Evolutionary conservation across 2,888 invertebrate species (phyloP).

Genomic region (Lochmaea capreae): DNA sequence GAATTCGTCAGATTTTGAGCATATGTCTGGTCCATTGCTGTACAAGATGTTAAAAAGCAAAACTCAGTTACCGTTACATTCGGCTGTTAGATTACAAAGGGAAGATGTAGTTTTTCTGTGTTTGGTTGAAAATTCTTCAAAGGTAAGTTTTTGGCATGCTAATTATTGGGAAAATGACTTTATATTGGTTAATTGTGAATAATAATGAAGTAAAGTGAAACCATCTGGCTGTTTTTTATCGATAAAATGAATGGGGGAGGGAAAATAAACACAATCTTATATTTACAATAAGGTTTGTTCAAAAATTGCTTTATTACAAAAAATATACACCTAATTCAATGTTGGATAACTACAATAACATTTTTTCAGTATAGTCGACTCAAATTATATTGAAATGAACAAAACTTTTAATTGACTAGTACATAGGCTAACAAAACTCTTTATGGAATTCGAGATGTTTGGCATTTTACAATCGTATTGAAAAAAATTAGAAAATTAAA

Average conservation of each 20-base stretch:
- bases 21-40: conserved; percentile 91
- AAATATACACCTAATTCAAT: not conserved
- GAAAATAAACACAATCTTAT: not conserved
- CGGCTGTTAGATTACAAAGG: conserved; percentile 86
- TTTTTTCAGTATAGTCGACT: not conserved
- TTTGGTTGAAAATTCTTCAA: conserved; percentile 88
- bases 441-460: not conserved
- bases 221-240: too few relatives aligned
- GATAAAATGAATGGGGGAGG: not conserved
- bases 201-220: too few relatives aligned
- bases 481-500: too few relatives aligned
- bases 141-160: conserved; percentile 73
- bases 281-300: not conserved
- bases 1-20: conserved; percentile 87
- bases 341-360: not conserved
- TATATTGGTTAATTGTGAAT: too few relatives aligned
- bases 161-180: too few relatives aligned
- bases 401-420: not conserved
- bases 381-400: not conserved
- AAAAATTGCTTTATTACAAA: not conserved
- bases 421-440: not conserved
- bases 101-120: conserved; percentile 97
- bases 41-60: conserved; percentile 93
- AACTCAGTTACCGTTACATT: conserved; percentile 88
- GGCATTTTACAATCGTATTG: not conserved